Evolutionary conservation across 64 coral and sea anemone species (phyloP).

Genomic region (Pocillopora damicornis): DNA sequence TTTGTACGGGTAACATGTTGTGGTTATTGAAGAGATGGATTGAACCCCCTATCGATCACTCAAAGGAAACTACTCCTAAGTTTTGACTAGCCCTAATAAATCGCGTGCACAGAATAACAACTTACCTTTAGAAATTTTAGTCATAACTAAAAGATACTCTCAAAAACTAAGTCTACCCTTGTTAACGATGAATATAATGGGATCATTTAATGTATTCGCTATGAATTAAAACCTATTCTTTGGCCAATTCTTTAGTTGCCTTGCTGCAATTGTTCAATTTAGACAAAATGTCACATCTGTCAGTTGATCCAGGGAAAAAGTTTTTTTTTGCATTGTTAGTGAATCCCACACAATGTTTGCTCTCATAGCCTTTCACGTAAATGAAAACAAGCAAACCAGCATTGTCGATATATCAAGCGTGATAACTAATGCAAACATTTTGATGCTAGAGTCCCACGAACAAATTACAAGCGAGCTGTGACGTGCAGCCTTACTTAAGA

Average conservation of each 20-base stretch:
- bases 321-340: conserved; percentile 41
- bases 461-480: conserved; percentile 5
- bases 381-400: conserved; percentile 37
- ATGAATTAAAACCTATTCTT: conserved; percentile 34
- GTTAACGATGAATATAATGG: conserved; percentile 12
- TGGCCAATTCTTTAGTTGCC: conserved; percentile 20
- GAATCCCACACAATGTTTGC: conserved; percentile 38
- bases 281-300: conserved; percentile 40
- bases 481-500: background rate
- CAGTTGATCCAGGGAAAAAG: conserved; percentile 4
- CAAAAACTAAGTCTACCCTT: background rate
- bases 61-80: background rate
- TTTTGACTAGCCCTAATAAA: background rate
- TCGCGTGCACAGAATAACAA: background rate
- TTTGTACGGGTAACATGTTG: conserved; percentile 22
- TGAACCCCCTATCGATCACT: background rate
- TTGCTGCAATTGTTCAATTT: conserved; percentile 29
- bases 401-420: conserved; percentile 24
- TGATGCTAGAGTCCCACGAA: background rate
- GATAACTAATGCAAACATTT: conserved; percentile 28
- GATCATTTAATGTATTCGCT: conserved; percentile 34
- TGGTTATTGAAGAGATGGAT: background rate
- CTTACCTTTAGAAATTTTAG: background rate
- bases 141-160: conserved; percentile 3
- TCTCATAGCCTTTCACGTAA: conserved; percentile 21